Base-by-base conservation (phyloP, 2,113 vertebrate genomes). In the Pterophyllum scalare region DNA sequence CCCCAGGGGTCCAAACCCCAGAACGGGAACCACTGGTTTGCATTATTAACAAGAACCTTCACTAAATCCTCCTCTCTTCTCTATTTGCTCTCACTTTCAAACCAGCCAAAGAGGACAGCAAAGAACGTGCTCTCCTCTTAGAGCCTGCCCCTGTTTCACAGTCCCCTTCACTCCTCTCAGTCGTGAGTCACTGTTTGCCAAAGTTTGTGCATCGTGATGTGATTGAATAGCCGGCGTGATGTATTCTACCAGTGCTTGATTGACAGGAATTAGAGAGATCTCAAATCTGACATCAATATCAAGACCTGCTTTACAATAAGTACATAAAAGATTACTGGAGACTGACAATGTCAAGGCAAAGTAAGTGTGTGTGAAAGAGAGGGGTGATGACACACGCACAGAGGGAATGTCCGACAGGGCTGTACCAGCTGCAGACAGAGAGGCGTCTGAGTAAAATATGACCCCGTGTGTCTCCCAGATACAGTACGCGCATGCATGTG, bases 401-500 rank as follows among this genome's bases (percentile, higher is more conserved):
- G 6, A 70, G 46, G 91, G 92, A 96, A 94, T 94, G 93, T 93
- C 88, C 83, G 20, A 82, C 86, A 80, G 86, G 76, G 85, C 87
- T 75, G 81, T 77, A 84, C 90, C 88, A 93, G 93, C 90, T 84
- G 90, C 91, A 95, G 95, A 95, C 95, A 92, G 91, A 46, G 81
- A 90, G 95, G 95, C 95, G 95, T 95, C 95, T 87, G 88, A 77
- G 75, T 94, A 94, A 93, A 94, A 95, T 91, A 94, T 83, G 92
- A 95, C 88, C 92, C 90, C 38, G n/a, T 89, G 87, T 85, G 81
- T 86, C 83, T 67, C 81, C 54, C 52, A 43, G 46, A 38, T 74
- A 77, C 60, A 72, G 65, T 72, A 75, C 75, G 10, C 65, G 62
- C 35, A 52, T 57, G 61, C 40, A 33, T 59, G 59, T 75, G 81